Percentiles rank a stretch among this genome's conserved stretches.
Conservation (phyloP, 2,888 invertebrate genomes). For the Gymnoscelis rufifasciata region DNA sequence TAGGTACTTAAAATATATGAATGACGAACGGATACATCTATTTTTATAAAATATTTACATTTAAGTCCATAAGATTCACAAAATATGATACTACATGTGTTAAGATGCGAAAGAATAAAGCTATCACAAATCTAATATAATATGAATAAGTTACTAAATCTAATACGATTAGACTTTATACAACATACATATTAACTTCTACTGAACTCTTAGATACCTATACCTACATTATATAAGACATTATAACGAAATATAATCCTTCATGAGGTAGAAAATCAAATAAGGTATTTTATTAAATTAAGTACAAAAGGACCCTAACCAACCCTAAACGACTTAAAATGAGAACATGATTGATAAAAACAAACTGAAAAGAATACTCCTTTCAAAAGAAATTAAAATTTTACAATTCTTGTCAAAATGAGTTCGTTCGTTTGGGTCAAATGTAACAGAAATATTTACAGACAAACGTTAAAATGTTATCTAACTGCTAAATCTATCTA, state of each 20-base stretch:
- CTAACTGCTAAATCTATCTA: conserved; percentile 35
- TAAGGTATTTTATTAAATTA: conserved; percentile 39
- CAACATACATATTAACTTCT: conserved; percentile 31
- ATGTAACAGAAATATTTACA: background rate
- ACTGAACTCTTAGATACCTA: conserved; percentile 28
- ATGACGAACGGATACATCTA: conserved; percentile 1
- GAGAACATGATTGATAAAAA: background rate
- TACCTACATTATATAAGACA: conserved; percentile 30
- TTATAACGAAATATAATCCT: conserved; percentile 44
- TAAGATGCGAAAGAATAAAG: conserved; percentile 47
- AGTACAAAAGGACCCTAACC: conserved; percentile 34
- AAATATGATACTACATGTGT: conserved; percentile 24
- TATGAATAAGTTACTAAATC: conserved; percentile 70
- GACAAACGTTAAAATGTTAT: background rate
- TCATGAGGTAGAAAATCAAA: conserved; percentile 74
- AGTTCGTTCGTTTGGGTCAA: background rate
- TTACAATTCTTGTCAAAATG: background rate
- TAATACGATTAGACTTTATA: conserved; percentile 43
- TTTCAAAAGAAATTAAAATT: background rate
- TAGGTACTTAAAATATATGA: background rate
- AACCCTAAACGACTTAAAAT: conserved; percentile 9
- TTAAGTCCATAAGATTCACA: conserved; percentile 21
- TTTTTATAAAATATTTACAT: conserved; percentile 22
- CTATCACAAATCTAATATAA: conserved; percentile 70
- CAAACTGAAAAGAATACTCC: background rate